Percentiles rank a stretch among this genome's conserved stretches.
Evolutionary conservation across 2,888 invertebrate genomes (phyloP).

Genomic region (Polietes domitor): DNA sequence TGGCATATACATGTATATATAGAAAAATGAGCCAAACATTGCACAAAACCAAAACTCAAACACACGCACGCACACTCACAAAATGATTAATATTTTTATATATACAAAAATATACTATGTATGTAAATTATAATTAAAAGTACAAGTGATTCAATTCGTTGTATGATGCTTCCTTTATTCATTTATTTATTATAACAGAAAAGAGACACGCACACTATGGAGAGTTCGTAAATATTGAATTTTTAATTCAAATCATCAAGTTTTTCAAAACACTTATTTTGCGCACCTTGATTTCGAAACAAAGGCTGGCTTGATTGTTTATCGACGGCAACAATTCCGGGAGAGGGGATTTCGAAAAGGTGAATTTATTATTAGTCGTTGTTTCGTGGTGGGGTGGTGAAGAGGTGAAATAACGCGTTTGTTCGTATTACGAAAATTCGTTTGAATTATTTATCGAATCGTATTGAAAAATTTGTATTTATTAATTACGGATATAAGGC

Average conservation of each 20-base stretch:
- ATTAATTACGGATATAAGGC: not conserved
- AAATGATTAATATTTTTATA: constrained; percentile 41
- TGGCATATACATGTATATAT: constrained; percentile 13
- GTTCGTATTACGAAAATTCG: not conserved
- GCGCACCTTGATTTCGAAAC: constrained; percentile 7
- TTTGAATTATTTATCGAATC: constrained; percentile 44
- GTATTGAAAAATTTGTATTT: not conserved
- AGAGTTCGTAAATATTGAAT: not conserved
- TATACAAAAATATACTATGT: too few relatives aligned
- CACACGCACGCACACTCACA: not conserved
- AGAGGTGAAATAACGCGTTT: not conserved
- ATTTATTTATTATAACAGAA: not conserved
- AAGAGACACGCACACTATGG: not conserved
- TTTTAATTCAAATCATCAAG: not conserved
- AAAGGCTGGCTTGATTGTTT: not conserved
- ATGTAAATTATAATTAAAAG: constrained; percentile 21
- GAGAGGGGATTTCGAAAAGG: not conserved
- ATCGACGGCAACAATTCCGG: not conserved
- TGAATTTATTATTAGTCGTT: not conserved
- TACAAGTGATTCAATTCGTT: constrained; percentile 50
- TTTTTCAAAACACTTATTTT: not conserved
- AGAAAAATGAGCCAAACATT: constrained; percentile 60
- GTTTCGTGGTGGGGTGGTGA: constrained; percentile 10
- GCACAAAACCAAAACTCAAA: constrained; percentile 48
- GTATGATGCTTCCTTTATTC: not conserved